phyloP scores from a whole-genome alignment of 35 echinoderm and acorn worm genomes.

The Hemicentrotus pulcherrimus region DNA sequence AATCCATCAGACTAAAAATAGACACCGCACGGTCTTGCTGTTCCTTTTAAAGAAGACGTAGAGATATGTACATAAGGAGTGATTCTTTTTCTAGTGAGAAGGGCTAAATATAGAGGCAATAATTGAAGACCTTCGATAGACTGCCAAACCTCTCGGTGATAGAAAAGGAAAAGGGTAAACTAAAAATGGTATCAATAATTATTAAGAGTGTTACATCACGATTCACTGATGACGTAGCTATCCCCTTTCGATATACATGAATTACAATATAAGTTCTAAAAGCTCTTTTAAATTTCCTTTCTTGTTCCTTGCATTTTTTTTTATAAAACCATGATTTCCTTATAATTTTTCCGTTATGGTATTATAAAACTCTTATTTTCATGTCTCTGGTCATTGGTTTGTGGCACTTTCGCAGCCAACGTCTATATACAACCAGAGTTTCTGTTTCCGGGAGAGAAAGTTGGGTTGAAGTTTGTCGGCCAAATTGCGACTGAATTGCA shows the following conservation, averaged over 20 bases:
- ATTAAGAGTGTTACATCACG: background rate
- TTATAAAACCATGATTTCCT: too few relatives aligned
- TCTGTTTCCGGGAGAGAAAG: too few relatives aligned
- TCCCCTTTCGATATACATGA: background rate
- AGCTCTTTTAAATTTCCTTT: too few relatives aligned
- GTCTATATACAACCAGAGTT: too few relatives aligned
- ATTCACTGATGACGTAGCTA: background rate
- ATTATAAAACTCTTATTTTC: too few relatives aligned
- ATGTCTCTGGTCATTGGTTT: too few relatives aligned
- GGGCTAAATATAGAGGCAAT: background rate
- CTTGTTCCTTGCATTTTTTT: too few relatives aligned
- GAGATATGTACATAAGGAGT: background rate
- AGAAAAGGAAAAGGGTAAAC: background rate
- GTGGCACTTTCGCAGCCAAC: too few relatives aligned
- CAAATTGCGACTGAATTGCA: too few relatives aligned
- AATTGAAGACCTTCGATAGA: background rate
- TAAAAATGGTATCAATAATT: background rate
- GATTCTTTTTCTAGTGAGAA: background rate
- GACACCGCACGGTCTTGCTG: background rate
- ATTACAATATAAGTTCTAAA: too few relatives aligned
- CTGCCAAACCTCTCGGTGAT: background rate
- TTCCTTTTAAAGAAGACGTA: background rate
- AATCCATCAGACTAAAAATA: background rate
- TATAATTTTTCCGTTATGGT: too few relatives aligned
- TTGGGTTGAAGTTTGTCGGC: too few relatives aligned